phyloP scores from a whole-genome alignment of 1,140 invertebrate species.

The Charaxes varanes region DNA sequence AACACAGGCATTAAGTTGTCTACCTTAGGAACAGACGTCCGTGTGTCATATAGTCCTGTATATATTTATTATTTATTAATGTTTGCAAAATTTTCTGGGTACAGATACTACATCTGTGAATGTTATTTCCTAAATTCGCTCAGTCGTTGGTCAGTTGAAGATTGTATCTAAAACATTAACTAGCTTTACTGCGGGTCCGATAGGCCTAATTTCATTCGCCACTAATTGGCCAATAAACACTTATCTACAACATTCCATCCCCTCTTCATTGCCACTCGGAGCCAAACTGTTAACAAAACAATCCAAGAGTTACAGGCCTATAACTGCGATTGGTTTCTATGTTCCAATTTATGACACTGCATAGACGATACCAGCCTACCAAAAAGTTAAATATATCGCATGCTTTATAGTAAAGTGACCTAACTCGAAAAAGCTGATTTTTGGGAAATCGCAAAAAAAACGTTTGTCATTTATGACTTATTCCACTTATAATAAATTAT shows the following conservation, averaged over 20 bases:
- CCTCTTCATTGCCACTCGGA: slow-evolving; percentile 29
- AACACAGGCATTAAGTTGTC: too few species aligned
- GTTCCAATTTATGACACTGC: too few species aligned
- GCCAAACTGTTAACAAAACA: slow-evolving; percentile 46
- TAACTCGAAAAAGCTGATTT: too few species aligned
- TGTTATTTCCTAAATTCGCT: slow-evolving; percentile 9
- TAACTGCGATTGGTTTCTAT: slow-evolving; percentile 29
- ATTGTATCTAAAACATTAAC: slow-evolving; percentile 39
- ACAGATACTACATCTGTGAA: slow-evolving; percentile 6
- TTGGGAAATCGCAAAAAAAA: too few species aligned
- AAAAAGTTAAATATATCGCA: too few species aligned
- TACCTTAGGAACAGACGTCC: too few species aligned
- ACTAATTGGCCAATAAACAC: slow-evolving; percentile 66
- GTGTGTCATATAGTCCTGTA: too few species aligned
- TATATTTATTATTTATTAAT: not conserved
- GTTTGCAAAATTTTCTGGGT: too few species aligned
- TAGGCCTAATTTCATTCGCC: slow-evolving; percentile 50
- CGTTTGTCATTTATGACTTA: too few species aligned
- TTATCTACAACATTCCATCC: slow-evolving; percentile 51
- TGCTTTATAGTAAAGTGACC: too few species aligned
- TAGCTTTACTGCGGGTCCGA: slow-evolving; percentile 38
- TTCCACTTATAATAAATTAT: too few species aligned
- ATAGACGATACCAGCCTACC: too few species aligned
- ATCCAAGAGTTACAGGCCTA: slow-evolving; percentile 37
- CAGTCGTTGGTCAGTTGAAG: slow-evolving; percentile 12